Evolutionary conservation across 2,797 vertebrate genomes (phyloP).

Genomic region (Serranus cabrilla): DNA sequence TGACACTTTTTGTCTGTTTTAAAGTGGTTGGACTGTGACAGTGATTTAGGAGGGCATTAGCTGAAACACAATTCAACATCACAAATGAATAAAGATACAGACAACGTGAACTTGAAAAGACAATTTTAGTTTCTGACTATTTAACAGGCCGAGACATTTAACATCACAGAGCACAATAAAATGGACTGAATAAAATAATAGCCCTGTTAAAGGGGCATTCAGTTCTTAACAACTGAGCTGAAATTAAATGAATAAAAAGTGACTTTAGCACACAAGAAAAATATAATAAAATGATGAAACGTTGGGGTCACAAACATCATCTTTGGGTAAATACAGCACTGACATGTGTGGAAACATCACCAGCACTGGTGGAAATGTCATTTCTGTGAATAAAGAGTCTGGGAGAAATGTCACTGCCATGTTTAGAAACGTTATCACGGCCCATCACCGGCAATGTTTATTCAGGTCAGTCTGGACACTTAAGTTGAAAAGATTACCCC

Average conservation of each 20-base stretch:
- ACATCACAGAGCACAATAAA: too few species aligned
- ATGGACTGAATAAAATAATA: too few species aligned
- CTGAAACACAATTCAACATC: too few species aligned
- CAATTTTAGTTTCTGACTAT: too few species aligned
- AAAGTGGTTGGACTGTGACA: too few species aligned
- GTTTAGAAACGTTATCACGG: slow-evolving; percentile 21
- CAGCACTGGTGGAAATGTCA: slow-evolving; percentile 51
- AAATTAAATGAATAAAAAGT: neutral
- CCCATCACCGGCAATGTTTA: slow-evolving; percentile 38
- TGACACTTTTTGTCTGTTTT: too few species aligned
- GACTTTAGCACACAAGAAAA: neutral
- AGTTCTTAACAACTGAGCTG: neutral
- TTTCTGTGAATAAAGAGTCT: slow-evolving; percentile 44
- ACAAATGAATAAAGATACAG: too few species aligned
- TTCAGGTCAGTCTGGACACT: slow-evolving; percentile 30
- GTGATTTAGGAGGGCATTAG: too few species aligned
- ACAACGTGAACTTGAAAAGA: too few species aligned
- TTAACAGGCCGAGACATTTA: too few species aligned
- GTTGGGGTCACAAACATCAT: slow-evolving; percentile 9
- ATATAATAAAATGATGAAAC: neutral
- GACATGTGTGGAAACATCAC: slow-evolving; percentile 21
- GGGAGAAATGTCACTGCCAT: slow-evolving; percentile 51
- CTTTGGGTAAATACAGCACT: slow-evolving; percentile 19
- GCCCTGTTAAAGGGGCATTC: too few species aligned
- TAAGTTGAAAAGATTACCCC: slow-evolving; percentile 26